Conservation (phyloP, 2,888 invertebrate genomes). For the Mythimna loreyi region DNA sequence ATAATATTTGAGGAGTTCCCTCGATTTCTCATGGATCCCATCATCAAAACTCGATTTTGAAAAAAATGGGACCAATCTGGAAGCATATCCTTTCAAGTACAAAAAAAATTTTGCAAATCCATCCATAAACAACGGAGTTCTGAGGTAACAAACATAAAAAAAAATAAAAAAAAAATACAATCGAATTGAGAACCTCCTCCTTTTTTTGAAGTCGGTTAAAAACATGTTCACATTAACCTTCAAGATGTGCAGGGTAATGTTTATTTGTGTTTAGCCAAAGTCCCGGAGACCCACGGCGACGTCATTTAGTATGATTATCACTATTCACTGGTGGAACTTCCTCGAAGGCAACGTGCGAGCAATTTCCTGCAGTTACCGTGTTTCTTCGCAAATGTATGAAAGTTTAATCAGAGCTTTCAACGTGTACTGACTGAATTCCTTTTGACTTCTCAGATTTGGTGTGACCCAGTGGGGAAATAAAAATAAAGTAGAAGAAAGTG, state of each 20-base stretch:
- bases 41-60: too few species aligned
- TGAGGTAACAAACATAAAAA: too few species aligned
- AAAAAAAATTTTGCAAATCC: too few species aligned
- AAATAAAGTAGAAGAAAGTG: neutral
- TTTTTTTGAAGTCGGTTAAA: too few species aligned
- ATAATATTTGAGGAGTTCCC: too few species aligned
- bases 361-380: slow-evolving; percentile 54
- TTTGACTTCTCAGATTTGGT: slow-evolving; percentile 40
- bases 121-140: too few species aligned
- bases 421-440: slow-evolving; percentile 14
- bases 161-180: too few species aligned
- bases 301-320: slow-evolving; percentile 51
- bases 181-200: too few species aligned
- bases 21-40: too few species aligned
- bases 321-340: slow-evolving; percentile 44
- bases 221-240: neutral
- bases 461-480: neutral
- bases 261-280: slow-evolving; percentile 1
- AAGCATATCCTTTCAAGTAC: too few species aligned
- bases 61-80: too few species aligned
- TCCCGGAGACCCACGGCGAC: neutral
- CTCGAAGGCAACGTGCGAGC: slow-evolving; percentile 40
- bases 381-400: slow-evolving; percentile 51
- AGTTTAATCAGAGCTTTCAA: slow-evolving; percentile 53
- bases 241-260: neutral